Base-by-base conservation (phyloP, 1,140 invertebrate species). In the Musca vetustissima region DNA sequence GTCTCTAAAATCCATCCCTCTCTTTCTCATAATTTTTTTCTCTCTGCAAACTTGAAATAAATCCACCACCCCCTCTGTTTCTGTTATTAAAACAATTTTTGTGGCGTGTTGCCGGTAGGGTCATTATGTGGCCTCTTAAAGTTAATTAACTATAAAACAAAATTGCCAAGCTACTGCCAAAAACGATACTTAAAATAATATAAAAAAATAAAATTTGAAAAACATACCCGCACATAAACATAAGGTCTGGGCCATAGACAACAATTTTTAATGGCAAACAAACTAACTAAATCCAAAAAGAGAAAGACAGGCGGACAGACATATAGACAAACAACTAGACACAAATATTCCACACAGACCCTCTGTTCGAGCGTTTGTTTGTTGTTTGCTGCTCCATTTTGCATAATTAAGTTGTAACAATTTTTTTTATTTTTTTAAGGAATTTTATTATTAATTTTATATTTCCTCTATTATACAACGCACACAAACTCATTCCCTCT, bases 321-420 rank as follows among this genome's bases (percentile, higher is more conserved):
- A n/a, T n/a, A n/a, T n/a, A n/a, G n/a, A n/a, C n/a, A n/a, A n/a
- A n/a, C n/a, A n/a, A n/a, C n/a, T n/a, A n/a, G n/a, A n/a, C n/a
- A n/a, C n/a, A n/a, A n/a, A n/a, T n/a, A n/a, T n/a, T n/a, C n/a
- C n/a, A n/a, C n/a, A n/a, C n/a, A n/a, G n/a, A n/a, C n/a, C n/a
- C n/a, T n/a, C n/a, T n/a, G n/a, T 8, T 55, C 24, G 22, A 8
- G 7, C 24, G 4, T 22, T 24, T 14, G n/a, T 55, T 55, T 55
- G 21, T 55, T 24, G 21, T 22, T 22, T 22, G n/a, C n/a, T n/a
- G n/a, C n/a, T 55, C 11, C 24, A 22, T 57, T 57, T 28, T 57
- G 25, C 25, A 24, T 25, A 66, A 50, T 43, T 66, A 66, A 66
- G 22, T 66, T 61, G n/a, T 28, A 17, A 32, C 25, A 28, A 64